A percentile compares a stretch with the other conserved stretches of the same genome.
Evolutionary conservation across 2,113 vertebrate species (phyloP).

Genomic region (Grantiella picta): DNA sequence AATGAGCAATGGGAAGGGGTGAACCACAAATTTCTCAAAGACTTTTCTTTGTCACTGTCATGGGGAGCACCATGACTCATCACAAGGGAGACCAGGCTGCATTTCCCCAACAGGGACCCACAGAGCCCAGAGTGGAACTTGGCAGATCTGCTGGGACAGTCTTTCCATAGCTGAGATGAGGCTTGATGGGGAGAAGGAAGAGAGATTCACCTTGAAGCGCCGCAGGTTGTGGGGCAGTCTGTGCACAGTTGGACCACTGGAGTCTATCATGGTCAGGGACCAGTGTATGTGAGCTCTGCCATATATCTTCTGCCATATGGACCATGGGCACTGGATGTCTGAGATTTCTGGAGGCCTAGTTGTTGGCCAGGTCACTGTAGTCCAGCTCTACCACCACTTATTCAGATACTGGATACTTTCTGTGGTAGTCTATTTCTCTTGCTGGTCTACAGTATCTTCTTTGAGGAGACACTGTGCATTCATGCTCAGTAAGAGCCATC

Average conservation of each 20-base stretch:
- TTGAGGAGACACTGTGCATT: background rate
- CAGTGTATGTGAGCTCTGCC: background rate
- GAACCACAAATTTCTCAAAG: background rate
- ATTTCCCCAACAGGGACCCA: background rate
- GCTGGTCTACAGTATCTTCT: background rate
- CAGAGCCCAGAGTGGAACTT: fast-evolving
- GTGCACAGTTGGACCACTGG: background rate
- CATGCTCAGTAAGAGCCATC: background rate
- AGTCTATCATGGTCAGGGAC: background rate
- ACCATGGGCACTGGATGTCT: background rate
- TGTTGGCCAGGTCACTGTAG: background rate
- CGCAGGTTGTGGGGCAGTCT: no score
- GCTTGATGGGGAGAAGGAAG: background rate
- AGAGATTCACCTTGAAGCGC: background rate
- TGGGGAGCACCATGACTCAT: background rate
- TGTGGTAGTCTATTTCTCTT: background rate
- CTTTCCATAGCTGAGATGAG: background rate
- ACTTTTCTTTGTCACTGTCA: background rate
- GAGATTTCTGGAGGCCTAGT: background rate
- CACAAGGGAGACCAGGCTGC: fast-evolving
- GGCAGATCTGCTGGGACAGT: background rate
- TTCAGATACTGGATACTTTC: background rate
- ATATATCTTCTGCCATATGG: background rate
- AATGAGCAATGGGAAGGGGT: background rate
- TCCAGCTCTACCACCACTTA: background rate